Conservation (phyloP, 2,113 vertebrate genomes). For the Pandion haliaetus region DNA sequence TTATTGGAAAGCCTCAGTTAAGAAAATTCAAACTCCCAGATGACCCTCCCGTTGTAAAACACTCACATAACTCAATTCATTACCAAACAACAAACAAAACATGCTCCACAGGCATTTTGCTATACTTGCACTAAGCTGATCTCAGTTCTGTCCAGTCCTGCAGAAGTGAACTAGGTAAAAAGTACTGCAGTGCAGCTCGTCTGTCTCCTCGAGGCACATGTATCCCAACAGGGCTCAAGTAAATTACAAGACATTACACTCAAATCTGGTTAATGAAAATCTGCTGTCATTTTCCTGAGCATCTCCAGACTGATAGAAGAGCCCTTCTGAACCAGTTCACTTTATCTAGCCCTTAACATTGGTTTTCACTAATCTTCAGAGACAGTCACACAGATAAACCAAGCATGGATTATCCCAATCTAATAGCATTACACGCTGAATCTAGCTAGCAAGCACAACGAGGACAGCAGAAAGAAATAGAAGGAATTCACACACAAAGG, state of each 20-base stretch:
- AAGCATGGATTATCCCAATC: slow-evolving; percentile 55
- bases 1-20: not conserved
- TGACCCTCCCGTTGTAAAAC: not conserved
- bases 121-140: not conserved
- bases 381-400: slow-evolving; percentile 64
- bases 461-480: slow-evolving; percentile 41
- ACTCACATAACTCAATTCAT: not conserved
- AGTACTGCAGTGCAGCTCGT: not conserved
- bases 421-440: slow-evolving; percentile 59
- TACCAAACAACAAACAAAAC: not conserved
- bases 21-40: not conserved
- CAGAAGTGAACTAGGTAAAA: not conserved
- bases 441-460: slow-evolving; percentile 8
- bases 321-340: not conserved
- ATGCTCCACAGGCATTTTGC: not conserved
- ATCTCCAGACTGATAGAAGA: slow-evolving; percentile 8
- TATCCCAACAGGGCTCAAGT: not conserved
- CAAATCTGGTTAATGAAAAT: slow-evolving; percentile 15
- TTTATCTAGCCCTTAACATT: not conserved
- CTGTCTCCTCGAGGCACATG: not conserved
- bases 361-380: slow-evolving; percentile 59
- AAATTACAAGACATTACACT: not conserved
- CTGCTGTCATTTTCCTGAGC: slow-evolving; percentile 24
- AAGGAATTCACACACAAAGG: slow-evolving; percentile 58
- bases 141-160: not conserved